Conservation (phyloP, 1,140 invertebrate species). For the Lethrus apterus region DNA sequence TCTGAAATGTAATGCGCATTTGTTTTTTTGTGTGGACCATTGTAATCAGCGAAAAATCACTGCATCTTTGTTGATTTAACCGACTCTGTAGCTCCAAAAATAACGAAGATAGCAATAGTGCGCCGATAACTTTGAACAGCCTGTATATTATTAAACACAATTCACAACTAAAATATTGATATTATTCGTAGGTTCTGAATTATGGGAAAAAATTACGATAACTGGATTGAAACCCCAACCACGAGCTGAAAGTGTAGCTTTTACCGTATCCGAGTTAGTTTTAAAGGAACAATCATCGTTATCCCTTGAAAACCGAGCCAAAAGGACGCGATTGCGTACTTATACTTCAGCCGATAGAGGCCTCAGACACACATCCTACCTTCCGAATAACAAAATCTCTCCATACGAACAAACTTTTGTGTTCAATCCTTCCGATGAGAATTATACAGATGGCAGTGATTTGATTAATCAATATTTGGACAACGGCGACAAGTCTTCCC, state of each 20-base stretch:
- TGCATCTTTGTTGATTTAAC: no score
- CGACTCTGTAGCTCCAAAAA: no score
- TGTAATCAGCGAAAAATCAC: no score
- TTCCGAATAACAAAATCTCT: slow-evolving; percentile 38
- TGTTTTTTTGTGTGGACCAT: no score
- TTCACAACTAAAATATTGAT: slow-evolving; percentile 11
- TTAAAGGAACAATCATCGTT: slow-evolving; percentile 32
- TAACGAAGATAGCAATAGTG: no score
- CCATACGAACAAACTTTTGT: slow-evolving; percentile 42
- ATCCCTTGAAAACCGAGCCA: slow-evolving; percentile 33
- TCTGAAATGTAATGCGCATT: no score
- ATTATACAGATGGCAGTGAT: slow-evolving; percentile 39
- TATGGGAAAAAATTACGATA: slow-evolving; percentile 67
- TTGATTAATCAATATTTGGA: slow-evolving; percentile 25
- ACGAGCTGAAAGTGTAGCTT: slow-evolving; percentile 55
- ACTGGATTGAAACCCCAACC: slow-evolving; percentile 63
- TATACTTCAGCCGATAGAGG: slow-evolving; percentile 36
- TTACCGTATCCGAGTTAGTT: slow-evolving; percentile 53
- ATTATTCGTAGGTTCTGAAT: slow-evolving; percentile 57
- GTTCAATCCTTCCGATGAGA: slow-evolving; percentile 39
- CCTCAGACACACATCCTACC: slow-evolving; percentile 39
- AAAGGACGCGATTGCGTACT: slow-evolving; percentile 33
- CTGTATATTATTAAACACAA: no score
- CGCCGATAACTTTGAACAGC: no score
- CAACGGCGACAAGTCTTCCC: slow-evolving; percentile 17